Base-by-base conservation (phyloP, 2,888 invertebrate genomes). In the Drosophila imparisetae region DNA sequence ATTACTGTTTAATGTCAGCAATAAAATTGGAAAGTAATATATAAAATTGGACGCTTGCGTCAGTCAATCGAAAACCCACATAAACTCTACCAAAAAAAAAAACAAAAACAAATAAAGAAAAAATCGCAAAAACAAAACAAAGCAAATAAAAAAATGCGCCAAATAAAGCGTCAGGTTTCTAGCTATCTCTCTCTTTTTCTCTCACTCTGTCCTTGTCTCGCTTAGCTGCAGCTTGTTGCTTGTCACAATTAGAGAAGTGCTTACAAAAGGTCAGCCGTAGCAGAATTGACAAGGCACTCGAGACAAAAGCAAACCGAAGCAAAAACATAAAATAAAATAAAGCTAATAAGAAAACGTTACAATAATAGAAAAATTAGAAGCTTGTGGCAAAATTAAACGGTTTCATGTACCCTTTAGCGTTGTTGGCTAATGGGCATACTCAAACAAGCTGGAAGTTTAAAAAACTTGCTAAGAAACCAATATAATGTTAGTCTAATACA, bases 341-440 rank as follows among this genome's bases (percentile, higher is more conserved):
- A 82, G 67, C 70, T 61, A 81, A 83, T 78, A 81, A 83, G 74
- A 88, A 80, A 73, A 71, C 84, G 80, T 61, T 71, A 72, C 80
- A 81, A 86, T 87, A 89, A 74, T 67, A 68, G 24, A 21, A 89
- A 80, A 87, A 85, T 88, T 81, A 88, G 81, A 86, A 86, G 76
- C 83, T 85, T 83, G 88, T 81, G 83, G 81, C 80, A 57, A 86
- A 78, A 81, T 87, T 87, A 86, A 89, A 89, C 80, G 89, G 66
- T 89, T 89, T 75, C 60, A 18, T 27, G 8, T 76, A 42, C 76
- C 54, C 80, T 52, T n/a, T 45, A 42, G 40, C 4, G 30, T 7
- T 2, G 2, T 6, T 6, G 4, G 18, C 13, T 15, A 10, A 10
- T 8, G 52, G 71, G 48, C 49, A 30, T 58, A 18, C 10, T 27